Conservation (phyloP, 2,888 invertebrate genomes). For the Scaptomyza flava region DNA sequence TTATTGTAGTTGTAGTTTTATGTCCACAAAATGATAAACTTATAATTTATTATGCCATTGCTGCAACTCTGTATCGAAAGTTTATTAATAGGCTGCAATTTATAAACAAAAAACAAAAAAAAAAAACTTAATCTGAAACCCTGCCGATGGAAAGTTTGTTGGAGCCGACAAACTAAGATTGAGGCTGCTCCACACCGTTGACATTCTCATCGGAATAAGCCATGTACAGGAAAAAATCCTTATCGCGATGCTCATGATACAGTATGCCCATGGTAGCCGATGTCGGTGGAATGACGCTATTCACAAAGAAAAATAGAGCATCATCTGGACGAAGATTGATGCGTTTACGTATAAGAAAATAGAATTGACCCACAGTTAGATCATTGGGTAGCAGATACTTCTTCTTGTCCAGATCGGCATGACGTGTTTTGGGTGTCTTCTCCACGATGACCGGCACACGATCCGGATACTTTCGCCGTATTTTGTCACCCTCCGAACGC, state of each 20-base stretch:
- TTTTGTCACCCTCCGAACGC: slow-evolving; percentile 97
- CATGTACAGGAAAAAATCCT: slow-evolving; percentile 99
- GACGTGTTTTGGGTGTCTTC: slow-evolving; percentile 96
- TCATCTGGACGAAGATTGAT: slow-evolving; percentile 97
- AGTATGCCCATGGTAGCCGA: slow-evolving; percentile 98
- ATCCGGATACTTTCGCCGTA: slow-evolving; percentile 97
- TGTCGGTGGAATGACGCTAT: slow-evolving; percentile 98
- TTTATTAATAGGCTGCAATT: slow-evolving; percentile 27
- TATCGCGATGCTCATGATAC: slow-evolving; percentile 99
- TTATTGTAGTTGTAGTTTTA: no score
- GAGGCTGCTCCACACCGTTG: slow-evolving; percentile 87
- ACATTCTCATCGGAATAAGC: slow-evolving; percentile 99
- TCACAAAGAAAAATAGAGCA: slow-evolving; percentile 98
- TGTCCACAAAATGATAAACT: neutral
- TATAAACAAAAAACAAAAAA: neutral
- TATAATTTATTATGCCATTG: neutral
- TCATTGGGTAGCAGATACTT: slow-evolving; percentile 98
- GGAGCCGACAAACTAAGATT: neutral
- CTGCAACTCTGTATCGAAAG: neutral
- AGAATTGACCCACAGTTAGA: slow-evolving; percentile 98
- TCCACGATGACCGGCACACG: slow-evolving; percentile 98
- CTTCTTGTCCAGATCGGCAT: slow-evolving; percentile 97
- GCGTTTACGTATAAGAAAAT: slow-evolving; percentile 97
- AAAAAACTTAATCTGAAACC: no score
- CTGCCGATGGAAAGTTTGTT: neutral